Conservation (phyloP, 1,140 invertebrate species). For the Caenorhabditis brenneri region DNA sequence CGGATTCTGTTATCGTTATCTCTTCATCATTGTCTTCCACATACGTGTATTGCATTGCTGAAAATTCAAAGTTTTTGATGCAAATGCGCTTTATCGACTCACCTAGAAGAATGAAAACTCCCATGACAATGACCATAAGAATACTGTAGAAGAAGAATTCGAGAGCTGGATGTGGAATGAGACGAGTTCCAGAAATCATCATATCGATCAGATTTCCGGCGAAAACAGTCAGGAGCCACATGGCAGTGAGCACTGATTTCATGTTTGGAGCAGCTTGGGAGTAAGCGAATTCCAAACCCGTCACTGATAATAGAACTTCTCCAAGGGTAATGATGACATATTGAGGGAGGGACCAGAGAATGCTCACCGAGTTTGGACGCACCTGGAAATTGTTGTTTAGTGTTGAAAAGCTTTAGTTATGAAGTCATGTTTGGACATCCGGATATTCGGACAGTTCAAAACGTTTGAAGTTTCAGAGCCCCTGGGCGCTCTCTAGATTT, state of each 20-base stretch:
- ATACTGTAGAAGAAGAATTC: conserved; percentile 70
- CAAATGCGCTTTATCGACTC: not conserved
- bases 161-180: conserved; percentile 63
- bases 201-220: conserved; percentile 68
- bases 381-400: too few relatives aligned
- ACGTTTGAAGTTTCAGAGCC: too few relatives aligned
- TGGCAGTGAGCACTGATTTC: conserved; percentile 68
- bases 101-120: conserved; percentile 59
- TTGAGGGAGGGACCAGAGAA: conserved; percentile 70
- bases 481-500: too few relatives aligned
- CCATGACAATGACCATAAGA: conserved; percentile 66
- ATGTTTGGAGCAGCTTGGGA: conserved; percentile 68
- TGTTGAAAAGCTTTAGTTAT: too few relatives aligned
- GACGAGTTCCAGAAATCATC: conserved; percentile 62
- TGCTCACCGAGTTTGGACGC: conserved; percentile 61
- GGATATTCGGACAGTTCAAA: too few relatives aligned
- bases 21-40: conserved; percentile 51
- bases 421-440: too few relatives aligned
- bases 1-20: conserved; percentile 17
- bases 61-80: not conserved
- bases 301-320: conserved; percentile 67
- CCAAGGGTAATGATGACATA: conserved; percentile 61
- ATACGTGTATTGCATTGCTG: conserved; percentile 58
- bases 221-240: conserved; percentile 69
- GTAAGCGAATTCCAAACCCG: conserved; percentile 69